Conservation (phyloP, 2,797 vertebrate genomes). For the Typhlichthys subterraneus region DNA sequence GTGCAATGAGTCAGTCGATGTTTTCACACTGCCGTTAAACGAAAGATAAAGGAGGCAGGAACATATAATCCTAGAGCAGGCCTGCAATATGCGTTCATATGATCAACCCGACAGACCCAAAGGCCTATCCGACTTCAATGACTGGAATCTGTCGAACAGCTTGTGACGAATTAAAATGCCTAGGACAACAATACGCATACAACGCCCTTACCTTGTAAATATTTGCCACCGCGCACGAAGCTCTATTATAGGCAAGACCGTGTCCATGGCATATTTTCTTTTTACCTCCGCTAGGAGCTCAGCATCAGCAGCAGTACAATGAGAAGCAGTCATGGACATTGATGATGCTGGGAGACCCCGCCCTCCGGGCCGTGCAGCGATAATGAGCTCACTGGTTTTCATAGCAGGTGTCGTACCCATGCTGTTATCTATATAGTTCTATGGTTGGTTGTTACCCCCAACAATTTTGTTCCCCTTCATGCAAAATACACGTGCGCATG, state of each 20-base stretch:
- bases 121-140: constrained; percentile 48
- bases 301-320: constrained; percentile 85
- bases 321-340: constrained; percentile 68
- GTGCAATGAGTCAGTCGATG: rapidly evolving
- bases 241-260: constrained; percentile 54
- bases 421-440: neutral
- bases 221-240: constrained; percentile 52
- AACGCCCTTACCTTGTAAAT: constrained; percentile 75
- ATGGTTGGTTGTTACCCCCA: neutral
- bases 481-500: too few species aligned
- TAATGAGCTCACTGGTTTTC: constrained; percentile 75
- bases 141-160: constrained; percentile 13
- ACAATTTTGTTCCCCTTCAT: too few species aligned
- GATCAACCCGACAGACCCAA: constrained; percentile 31
- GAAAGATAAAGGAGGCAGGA: neutral
- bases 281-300: constrained; percentile 54
- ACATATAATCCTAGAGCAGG: neutral
- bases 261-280: constrained; percentile 72
- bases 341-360: constrained; percentile 82
- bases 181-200: neutral
- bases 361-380: constrained; percentile 70
- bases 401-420: constrained; percentile 2
- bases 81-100: constrained; percentile 5
- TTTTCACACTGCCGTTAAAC: neutral
- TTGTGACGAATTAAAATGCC: constrained; percentile 13